phyloP scores from a whole-genome alignment of 2,888 invertebrate species.

The Sarcophaga carnaria region DNA sequence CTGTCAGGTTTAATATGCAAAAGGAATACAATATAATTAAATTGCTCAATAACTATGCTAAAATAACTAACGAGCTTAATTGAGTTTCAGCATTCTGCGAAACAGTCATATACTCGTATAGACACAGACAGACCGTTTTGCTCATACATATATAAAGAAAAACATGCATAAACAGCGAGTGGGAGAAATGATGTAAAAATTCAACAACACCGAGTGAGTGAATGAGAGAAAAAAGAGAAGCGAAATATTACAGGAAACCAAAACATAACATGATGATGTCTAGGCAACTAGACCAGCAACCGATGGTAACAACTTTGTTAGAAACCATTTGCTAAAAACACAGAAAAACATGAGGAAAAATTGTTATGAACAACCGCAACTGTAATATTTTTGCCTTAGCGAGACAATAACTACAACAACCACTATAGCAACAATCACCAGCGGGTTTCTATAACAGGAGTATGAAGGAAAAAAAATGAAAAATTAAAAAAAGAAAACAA shows the following conservation, averaged over 20 bases:
- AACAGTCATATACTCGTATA: constrained; percentile 31
- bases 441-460: background rate
- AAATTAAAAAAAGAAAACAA: constrained; percentile 8
- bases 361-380: constrained; percentile 54
- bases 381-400: constrained; percentile 48
- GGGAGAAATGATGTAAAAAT: background rate
- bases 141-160: background rate
- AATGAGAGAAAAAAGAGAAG: background rate
- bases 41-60: constrained; percentile 60
- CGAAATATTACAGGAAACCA: constrained; percentile 22
- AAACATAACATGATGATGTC: constrained; percentile 52
- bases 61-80: constrained; percentile 69
- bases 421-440: constrained; percentile 14
- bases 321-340: constrained; percentile 35
- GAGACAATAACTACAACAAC: constrained; percentile 10
- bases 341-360: constrained; percentile 21
- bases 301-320: constrained; percentile 35
- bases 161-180: background rate
- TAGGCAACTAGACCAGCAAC: constrained; percentile 39
- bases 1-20: background rate
- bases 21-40: constrained; percentile 45
- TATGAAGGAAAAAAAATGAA: background rate
- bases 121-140: constrained; percentile 10
- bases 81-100: constrained; percentile 58
- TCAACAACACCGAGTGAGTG: background rate